Base-by-base conservation (phyloP, 2,113 vertebrate species). In the Catharus minimus region DNA sequence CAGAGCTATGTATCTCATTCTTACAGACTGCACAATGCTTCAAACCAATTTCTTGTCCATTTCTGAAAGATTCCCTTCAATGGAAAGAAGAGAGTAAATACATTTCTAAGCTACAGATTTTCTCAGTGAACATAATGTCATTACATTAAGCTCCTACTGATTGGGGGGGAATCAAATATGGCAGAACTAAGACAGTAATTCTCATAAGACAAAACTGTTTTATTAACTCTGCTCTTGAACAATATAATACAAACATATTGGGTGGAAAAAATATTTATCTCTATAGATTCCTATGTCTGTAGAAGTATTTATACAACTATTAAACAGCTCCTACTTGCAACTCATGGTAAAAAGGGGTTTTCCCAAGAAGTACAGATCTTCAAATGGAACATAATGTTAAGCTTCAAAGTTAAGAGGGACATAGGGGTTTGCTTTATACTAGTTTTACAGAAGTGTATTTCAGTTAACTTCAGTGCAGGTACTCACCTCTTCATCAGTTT, bases 1-100 rank as follows among this genome's bases (percentile, higher is more conserved):
- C 65, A 78, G 38, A 86, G 61, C 26, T 75, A 72, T 60, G 23
- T 39, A 82, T 89, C 66, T 77, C 7, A 3, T 89, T 91, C 67
- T 94, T 58, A 19, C 46, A 81, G 69, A 74, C 61, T 83, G 56
- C 46, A 84, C 82, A 91, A 56, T 52, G 56, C 44, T 89, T 80
- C 47, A 64, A 67, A 86, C 73, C 68, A 88, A 86, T 94, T 78
- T 95, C 41, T 68, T 81, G 26, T 65, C 61, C 10, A 78, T 88
- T 94, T 86, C 76, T 86, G 80, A 92, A 64, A 82, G 61, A 92
- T 60, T 66, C 13, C 16, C 14, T 56, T 44, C 85, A 88, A 84
- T 9, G 61, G 79, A 74, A 93, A 80, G 9, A 74, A 78, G 62
- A n/a, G n/a, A n/a, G n/a, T 71, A 90, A 94, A 83, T 72, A 72